Base-by-base conservation (phyloP, 2,113 vertebrate species). In the Lucifuga dentata region DNA sequence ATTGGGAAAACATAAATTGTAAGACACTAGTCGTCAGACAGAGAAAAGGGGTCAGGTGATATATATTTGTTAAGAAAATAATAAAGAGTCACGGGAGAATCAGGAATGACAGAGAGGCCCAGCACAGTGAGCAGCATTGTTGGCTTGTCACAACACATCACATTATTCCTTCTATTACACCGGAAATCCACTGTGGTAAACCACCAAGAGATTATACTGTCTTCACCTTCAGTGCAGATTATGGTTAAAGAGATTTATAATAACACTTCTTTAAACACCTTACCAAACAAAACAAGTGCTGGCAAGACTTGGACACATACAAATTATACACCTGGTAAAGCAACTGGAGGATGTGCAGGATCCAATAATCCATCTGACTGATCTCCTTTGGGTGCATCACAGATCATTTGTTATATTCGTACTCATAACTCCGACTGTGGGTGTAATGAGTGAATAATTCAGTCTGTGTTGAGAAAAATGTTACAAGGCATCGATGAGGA, bases 81-180 rank as follows among this genome's bases (percentile, higher is more conserved):
- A 55, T 56, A 71, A 57, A 38, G 62, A 39, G 6, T 52, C 26
- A 12, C 8, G 41, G 45, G 51, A 29, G 53, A 46, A 13, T 64
- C 2, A 23, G 33, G 33, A 20, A 35, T 52, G 57, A 56, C 73
- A 70, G 50, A 66, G 55, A 2, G 8, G 35, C 38, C 11, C 38
- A 51, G 49, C 60, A 59, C 44, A 45, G 50, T 51, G 12, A 44
- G 44, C 9, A 59, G 48, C 62, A 61, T 56, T 65, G 64, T 69
- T 40, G 36, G 15, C 50, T 55, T 70, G 68, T 77, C 68, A 70
- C 21, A 70, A 69, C 59, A 53, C 44, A 39, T 80, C 59, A 80
- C 44, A 72, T 50, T 49, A 39, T 21, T n/a, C 12, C 10, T 4
- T 26, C 10, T 41, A 38, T 33, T 66, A 59, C 12, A 50, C 23